phyloP scores from a whole-genome alignment of 2,888 invertebrate genomes.

The Idaea biselata region DNA sequence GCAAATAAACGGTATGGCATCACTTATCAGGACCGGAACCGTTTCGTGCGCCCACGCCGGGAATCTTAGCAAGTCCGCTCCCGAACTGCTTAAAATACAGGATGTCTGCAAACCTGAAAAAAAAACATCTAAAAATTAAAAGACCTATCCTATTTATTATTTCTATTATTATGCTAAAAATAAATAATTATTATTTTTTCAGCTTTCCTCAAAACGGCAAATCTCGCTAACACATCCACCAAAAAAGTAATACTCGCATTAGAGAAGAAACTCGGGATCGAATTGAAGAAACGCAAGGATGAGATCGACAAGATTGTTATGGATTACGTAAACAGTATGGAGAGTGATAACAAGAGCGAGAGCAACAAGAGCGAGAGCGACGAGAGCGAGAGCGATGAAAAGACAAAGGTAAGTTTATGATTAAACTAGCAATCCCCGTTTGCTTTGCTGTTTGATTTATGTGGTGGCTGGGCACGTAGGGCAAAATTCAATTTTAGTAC shows the following conservation, averaged over 20 bases:
- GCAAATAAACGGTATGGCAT: too few species aligned
- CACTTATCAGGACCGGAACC: too few species aligned
- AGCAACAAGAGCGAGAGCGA: constrained; percentile 39
- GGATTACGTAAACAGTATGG: constrained; percentile 82
- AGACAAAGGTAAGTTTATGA: constrained; percentile 28
- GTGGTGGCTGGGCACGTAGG: too few species aligned
- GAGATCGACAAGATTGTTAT: constrained; percentile 94
- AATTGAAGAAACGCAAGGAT: constrained; percentile 89
- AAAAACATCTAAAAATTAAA: too few species aligned
- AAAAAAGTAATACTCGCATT: constrained; percentile 94
- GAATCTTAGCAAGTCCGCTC: too few species aligned
- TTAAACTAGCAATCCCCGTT: too few species aligned
- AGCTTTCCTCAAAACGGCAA: constrained; percentile 94
- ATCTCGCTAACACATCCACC: constrained; percentile 90
- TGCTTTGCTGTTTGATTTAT: too few species aligned
- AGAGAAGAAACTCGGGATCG: constrained; percentile 89
- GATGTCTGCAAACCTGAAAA: too few species aligned
- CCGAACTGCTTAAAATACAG: too few species aligned
- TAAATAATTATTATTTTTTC: constrained; percentile 33
- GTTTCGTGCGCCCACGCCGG: too few species aligned
- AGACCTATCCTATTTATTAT: too few species aligned
- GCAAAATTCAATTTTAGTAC: too few species aligned
- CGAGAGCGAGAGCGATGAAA: constrained; percentile 48
- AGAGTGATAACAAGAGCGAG: constrained; percentile 47
- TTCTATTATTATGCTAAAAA: not conserved